Percentiles rank a stretch among this genome's conserved stretches.
Evolutionary conservation across 2,113 vertebrate species (phyloP).

Genomic region (Pogona vitticeps): DNA sequence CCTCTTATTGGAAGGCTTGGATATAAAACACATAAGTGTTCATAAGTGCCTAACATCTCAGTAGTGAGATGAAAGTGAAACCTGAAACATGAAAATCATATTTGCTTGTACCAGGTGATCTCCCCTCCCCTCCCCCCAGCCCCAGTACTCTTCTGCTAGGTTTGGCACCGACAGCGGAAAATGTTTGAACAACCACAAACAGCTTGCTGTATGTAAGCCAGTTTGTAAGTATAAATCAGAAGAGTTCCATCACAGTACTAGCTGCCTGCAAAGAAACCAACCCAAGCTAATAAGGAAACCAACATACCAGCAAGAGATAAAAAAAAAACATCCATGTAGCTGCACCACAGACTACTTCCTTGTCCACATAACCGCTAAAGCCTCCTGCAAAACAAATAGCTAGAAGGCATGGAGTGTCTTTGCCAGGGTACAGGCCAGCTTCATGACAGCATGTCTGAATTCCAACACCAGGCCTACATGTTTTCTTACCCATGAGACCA

Average conservation of each 20-base stretch:
- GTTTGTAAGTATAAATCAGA: slow-evolving; percentile 46
- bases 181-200: slow-evolving; percentile 59
- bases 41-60: slow-evolving; percentile 36
- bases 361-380: not conserved
- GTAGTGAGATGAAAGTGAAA: slow-evolving; percentile 49
- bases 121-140: not conserved
- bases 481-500: not conserved
- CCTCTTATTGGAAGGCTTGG: not conserved
- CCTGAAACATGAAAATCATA: slow-evolving; percentile 62
- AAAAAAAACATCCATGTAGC: not conserved
- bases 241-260: slow-evolving; percentile 33
- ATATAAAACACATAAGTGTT: rapidly evolving
- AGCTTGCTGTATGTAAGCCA: slow-evolving; percentile 28
- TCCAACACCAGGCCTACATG: not conserved
- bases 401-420: not conserved
- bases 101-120: slow-evolving; percentile 62
- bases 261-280: not conserved
- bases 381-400: not conserved
- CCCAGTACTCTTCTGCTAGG: slow-evolving; percentile 52
- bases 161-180: slow-evolving; percentile 75
- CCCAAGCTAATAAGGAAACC: slow-evolving; percentile 59
- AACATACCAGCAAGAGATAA: slow-evolving; percentile 40
- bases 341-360: slow-evolving; percentile 17
- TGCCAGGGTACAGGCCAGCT: not conserved
- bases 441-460: not conserved